phyloP scores from a whole-genome alignment of 1,140 invertebrate species.

The Macrotrachela quadricornifera region DNA sequence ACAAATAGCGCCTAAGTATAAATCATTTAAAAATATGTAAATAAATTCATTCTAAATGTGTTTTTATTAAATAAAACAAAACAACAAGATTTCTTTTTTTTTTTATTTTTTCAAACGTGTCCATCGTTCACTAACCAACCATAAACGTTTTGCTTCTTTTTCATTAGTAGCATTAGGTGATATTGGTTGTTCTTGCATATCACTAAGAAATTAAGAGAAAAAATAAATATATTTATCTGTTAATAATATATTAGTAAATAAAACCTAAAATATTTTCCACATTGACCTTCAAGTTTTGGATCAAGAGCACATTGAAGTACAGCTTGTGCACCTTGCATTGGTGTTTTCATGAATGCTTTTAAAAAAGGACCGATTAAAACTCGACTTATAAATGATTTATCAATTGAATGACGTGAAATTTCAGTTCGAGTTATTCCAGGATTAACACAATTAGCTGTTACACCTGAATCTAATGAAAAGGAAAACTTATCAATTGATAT shows the following conservation, averaged over 20 bases:
- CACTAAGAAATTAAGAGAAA: too few relatives aligned
- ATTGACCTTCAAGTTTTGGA: not conserved
- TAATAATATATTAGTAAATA: too few relatives aligned
- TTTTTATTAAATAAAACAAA: too few relatives aligned
- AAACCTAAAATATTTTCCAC: slow-evolving; percentile 3
- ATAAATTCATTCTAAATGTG: too few relatives aligned
- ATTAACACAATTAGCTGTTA: slow-evolving; percentile 4
- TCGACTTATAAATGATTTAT: not conserved
- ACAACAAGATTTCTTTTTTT: not conserved
- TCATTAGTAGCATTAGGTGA: not conserved
- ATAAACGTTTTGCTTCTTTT: not conserved
- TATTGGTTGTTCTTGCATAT: not conserved
- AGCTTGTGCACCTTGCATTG: slow-evolving; percentile 5
- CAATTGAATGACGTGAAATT: not conserved
- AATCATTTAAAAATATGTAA: too few relatives aligned
- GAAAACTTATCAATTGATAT: too few relatives aligned
- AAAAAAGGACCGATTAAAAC: not conserved
- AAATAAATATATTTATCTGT: too few relatives aligned
- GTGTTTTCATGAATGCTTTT: slow-evolving; percentile 5
- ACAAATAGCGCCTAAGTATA: too few relatives aligned
- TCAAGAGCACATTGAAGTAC: not conserved
- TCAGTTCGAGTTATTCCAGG: slow-evolving; percentile 1
- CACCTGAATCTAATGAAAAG: slow-evolving; percentile 32
- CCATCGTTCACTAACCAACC: slow-evolving; percentile 7
- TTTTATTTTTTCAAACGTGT: not conserved